phyloP scores from a whole-genome alignment of 2,113 vertebrate species.

The Zosterops borbonicus region DNA sequence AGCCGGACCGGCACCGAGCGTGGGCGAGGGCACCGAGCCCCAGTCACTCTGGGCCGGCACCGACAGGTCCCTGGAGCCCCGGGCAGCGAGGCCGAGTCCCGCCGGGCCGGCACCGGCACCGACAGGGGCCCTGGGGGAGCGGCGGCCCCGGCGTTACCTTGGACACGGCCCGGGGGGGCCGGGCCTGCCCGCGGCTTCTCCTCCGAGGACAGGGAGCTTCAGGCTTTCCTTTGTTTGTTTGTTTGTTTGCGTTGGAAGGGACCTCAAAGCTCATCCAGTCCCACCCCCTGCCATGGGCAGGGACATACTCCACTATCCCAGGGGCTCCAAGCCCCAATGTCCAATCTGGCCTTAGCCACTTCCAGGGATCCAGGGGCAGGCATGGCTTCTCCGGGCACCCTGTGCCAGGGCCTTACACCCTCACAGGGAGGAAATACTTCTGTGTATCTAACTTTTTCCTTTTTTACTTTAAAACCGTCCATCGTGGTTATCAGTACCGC shows the following conservation, averaged over 20 bases:
- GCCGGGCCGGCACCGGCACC: background rate
- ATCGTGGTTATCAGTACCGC: accelerated
- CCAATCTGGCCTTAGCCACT: accelerated
- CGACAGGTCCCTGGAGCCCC: background rate
- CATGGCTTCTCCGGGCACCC: background rate
- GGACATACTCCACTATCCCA: background rate
- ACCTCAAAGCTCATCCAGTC: accelerated
- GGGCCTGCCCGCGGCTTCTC: background rate
- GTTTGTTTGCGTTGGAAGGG: too few species aligned
- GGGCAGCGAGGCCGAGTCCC: too few species aligned
- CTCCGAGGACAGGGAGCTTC: accelerated
- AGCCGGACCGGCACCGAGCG: background rate
- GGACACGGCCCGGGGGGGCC: background rate
- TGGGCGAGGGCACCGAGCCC: too few species aligned
- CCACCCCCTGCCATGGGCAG: background rate
- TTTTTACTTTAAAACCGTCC: background rate
- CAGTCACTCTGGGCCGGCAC: background rate
- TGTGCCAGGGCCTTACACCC: background rate
- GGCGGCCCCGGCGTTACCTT: constrained; percentile 10
- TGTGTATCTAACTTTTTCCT: background rate
- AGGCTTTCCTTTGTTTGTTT: too few species aligned
- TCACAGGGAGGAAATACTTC: background rate
- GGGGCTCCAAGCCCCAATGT: background rate
- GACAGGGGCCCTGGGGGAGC: background rate
- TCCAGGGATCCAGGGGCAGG: background rate